A percentile compares a stretch with the other conserved stretches of the same genome.
Evolutionary conservation across 2,797 vertebrate species (phyloP).

Genomic region (Delichon dasypus): DNA sequence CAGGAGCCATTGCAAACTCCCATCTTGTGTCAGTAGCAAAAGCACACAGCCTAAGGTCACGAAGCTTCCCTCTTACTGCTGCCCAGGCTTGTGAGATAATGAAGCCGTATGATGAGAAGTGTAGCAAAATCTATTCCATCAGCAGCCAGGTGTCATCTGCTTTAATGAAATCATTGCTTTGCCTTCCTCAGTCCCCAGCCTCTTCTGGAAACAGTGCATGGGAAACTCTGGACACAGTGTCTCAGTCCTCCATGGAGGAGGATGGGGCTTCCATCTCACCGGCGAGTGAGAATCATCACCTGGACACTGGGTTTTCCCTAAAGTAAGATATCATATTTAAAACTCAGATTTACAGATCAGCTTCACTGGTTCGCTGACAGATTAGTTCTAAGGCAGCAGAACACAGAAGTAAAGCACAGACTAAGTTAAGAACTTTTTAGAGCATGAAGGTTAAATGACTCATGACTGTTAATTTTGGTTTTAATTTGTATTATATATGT

Average conservation of each 20-base stretch:
- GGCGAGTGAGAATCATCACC: slow-evolving; percentile 28
- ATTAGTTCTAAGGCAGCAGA: not conserved
- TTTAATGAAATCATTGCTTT: slow-evolving; percentile 86
- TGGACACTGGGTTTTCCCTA: slow-evolving; percentile 86
- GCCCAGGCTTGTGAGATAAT: slow-evolving; percentile 70
- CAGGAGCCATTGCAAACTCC: not conserved
- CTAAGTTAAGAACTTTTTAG: not conserved
- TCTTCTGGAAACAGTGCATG: slow-evolving; percentile 54
- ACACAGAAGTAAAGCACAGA: not conserved
- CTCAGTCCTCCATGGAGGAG: slow-evolving; percentile 47
- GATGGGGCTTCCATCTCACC: not conserved
- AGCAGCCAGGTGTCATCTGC: slow-evolving; percentile 90
- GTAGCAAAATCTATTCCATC: slow-evolving; percentile 85
- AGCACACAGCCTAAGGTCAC: slow-evolving; percentile 74
- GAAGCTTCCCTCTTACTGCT: slow-evolving; percentile 79
- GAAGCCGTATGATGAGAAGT: slow-evolving; percentile 69
- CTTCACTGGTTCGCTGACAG: not conserved
- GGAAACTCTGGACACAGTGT: slow-evolving; percentile 17
- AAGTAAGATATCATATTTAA: slow-evolving; percentile 77
- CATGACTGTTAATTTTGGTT: not conserved
- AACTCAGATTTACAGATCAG: not conserved
- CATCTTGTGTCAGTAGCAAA: slow-evolving; percentile 27
- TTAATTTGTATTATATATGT: not conserved
- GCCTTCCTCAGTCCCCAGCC: slow-evolving; percentile 71
- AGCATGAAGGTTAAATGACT: not conserved